A percentile compares a stretch with the other conserved stretches of the same genome.
phyloP scores from a whole-genome alignment of 2,888 invertebrate genomes.

The Schizotus pectinicornis region DNA sequence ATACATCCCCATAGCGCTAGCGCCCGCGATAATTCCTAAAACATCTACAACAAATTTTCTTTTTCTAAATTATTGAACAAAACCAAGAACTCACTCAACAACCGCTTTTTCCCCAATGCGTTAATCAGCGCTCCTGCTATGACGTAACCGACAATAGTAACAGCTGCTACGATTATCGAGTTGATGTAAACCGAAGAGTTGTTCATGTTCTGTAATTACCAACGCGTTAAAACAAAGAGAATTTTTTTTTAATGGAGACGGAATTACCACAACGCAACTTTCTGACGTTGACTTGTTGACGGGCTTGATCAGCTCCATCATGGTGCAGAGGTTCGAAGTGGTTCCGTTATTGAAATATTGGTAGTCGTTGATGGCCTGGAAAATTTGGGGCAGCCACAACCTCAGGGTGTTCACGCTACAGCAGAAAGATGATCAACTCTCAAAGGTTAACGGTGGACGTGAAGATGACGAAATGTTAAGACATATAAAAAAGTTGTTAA shows the following conservation, averaged over 20 bases:
- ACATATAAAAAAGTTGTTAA: too few relatives aligned
- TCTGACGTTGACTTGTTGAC: slow-evolving; percentile 16
- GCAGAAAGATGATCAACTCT: slow-evolving; percentile 53
- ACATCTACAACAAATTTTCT: slow-evolving; percentile 22
- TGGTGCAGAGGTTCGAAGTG: slow-evolving; percentile 58
- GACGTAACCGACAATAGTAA: slow-evolving; percentile 68
- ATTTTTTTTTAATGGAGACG: not conserved
- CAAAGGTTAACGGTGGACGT: too few relatives aligned
- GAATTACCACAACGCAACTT: slow-evolving; percentile 31
- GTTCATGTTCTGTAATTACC: slow-evolving; percentile 43
- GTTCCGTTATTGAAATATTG: slow-evolving; percentile 44
- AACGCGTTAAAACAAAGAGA: slow-evolving; percentile 28
- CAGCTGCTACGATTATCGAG: slow-evolving; percentile 70
- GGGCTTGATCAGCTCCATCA: slow-evolving; percentile 57
- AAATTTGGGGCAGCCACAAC: slow-evolving; percentile 86
- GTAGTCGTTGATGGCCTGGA: slow-evolving; percentile 68
- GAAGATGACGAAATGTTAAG: too few relatives aligned
- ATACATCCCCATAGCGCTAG: slow-evolving; percentile 23
- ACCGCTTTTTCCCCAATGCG: slow-evolving; percentile 61
- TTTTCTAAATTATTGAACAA: not conserved
- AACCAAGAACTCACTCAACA: slow-evolving; percentile 58
- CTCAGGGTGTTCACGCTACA: slow-evolving; percentile 73
- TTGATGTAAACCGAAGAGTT: slow-evolving; percentile 67
- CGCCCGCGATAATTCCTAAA: slow-evolving; percentile 21
- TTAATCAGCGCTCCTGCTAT: slow-evolving; percentile 64